Conservation (phyloP, 2,888 invertebrate species). For the Orchesella flavescens region DNA sequence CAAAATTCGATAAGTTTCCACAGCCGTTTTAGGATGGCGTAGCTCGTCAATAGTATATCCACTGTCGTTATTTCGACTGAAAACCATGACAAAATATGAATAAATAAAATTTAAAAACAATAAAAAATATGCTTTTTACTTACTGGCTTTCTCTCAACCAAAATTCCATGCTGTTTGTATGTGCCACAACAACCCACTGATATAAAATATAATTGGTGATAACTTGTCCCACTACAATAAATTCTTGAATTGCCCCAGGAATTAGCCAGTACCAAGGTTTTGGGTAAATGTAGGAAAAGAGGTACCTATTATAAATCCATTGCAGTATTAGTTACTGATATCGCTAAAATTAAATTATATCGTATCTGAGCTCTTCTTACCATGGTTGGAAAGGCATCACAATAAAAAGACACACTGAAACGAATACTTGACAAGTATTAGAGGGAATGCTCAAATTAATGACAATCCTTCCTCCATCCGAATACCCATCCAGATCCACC, state of each 20-base stretch:
- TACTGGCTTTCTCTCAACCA: conserved; percentile 63
- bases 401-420: conserved; percentile 42
- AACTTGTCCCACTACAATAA: conserved; percentile 47
- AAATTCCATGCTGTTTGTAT: conserved; percentile 54
- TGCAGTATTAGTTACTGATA: no score
- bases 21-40: not conserved
- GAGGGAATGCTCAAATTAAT: conserved; percentile 45
- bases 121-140: not conserved
- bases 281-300: conserved; percentile 47
- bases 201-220: conserved; percentile 42
- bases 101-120: no score
- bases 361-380: no score
- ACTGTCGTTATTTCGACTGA: conserved; percentile 56
- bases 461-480: conserved; percentile 50
- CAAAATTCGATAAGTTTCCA: conserved; percentile 41
- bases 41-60: conserved; percentile 52
- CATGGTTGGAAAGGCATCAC: conserved; percentile 53
- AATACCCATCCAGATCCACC: conserved; percentile 16
- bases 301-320: no score
- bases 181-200: conserved; percentile 53
- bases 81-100: no score
- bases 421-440: conserved; percentile 54
- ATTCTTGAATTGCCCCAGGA: conserved; percentile 65
- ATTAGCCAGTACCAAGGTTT: conserved; percentile 62
- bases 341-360: no score